Percentiles rank a stretch among this genome's conserved stretches.
phyloP scores from a whole-genome alignment of 2,113 vertebrate genomes.

The Sclerurus mexicanus region DNA sequence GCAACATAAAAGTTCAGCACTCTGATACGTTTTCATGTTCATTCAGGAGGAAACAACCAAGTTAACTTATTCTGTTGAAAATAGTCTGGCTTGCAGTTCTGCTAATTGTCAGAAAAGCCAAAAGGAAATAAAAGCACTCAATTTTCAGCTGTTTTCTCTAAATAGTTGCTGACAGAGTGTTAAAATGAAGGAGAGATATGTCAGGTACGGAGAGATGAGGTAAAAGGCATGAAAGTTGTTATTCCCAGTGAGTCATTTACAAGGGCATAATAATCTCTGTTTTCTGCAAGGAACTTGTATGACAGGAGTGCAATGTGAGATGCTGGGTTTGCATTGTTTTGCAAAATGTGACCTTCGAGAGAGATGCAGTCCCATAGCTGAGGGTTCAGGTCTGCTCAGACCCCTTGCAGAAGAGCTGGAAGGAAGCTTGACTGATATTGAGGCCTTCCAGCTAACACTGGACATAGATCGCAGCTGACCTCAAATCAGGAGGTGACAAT shows the following conservation, averaged over 20 bases:
- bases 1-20: background rate
- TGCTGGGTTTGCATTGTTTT: background rate
- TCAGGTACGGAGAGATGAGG: background rate
- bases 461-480: background rate
- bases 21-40: background rate
- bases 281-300: background rate
- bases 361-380: background rate
- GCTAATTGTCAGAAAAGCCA: background rate
- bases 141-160: background rate
- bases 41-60: background rate
- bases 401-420: fast-evolving
- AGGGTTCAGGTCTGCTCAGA: background rate
- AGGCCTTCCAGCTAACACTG: background rate
- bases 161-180: background rate
- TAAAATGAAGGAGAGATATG: background rate
- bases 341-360: background rate
- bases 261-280: background rate
- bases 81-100: background rate
- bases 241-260: slow-evolving; percentile 17
- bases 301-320: background rate
- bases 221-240: background rate
- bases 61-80: background rate
- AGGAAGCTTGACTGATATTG: background rate
- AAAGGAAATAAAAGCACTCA: background rate
- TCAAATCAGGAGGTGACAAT: fast-evolving